Base-by-base conservation (phyloP, 1,140 invertebrate species). In the Chironomus striatipennis region DNA sequence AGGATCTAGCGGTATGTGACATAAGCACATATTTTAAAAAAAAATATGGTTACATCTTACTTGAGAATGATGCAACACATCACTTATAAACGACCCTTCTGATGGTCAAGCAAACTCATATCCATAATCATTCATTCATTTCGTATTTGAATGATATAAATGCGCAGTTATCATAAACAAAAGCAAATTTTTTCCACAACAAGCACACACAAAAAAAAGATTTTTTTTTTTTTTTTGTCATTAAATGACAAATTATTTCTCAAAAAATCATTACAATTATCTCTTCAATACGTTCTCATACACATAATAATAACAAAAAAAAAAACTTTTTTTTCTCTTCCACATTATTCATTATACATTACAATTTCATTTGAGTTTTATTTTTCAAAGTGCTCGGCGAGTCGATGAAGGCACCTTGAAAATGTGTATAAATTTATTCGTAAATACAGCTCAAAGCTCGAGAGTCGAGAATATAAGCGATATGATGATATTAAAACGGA, bases 151-250 rank as follows among this genome's bases (percentile, higher is more conserved):
- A 15, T 15, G 47, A 57, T 57, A 57, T 57, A n/a, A 57, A 57
- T 57, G 47, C 47, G 47, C 47, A 57, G 47, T 57, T 57, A 57
- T 57, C 47, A 57, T 57, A 57, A 57, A n/a, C 47, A n/a, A 57
- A 57, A 57, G n/a, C 47, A 57, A n/a, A 57, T 57, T 57, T n/a
- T 57, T 15, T 57, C 47, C 12, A 12, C 12, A 15, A 57, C 47
- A 57, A 12, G n/a, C 9, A 57, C 12, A 47, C 9, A 7, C n/a
- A n/a, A n/a, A 47, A 47, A 47, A 47, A 47, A 34, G 24, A 34
- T 34, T 34, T 34, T 34, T 34, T 34, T 34, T 34, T 34, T 34
- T 34, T 34, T 34, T 34, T 34, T 34, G 24, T 34, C 24, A 34
- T 34, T 34, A 34, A 34, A 34, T 34, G 24, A 34, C 24, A 34